phyloP scores from a whole-genome alignment of 2,888 invertebrate species.

The Cephus rjabovi region DNA sequence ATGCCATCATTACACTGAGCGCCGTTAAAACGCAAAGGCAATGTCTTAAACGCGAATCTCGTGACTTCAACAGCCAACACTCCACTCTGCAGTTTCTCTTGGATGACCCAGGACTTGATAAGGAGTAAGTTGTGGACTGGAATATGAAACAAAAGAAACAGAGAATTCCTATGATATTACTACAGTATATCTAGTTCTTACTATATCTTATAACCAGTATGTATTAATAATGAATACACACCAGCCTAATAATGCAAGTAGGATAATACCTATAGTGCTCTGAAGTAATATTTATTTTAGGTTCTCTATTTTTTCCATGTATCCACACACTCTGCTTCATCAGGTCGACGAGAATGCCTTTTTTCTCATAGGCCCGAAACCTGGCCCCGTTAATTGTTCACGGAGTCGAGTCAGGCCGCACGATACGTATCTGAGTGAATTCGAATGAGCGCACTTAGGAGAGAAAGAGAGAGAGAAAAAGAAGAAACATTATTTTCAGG shows the following conservation, averaged over 20 bases:
- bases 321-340: not conserved
- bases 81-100: constrained; percentile 11
- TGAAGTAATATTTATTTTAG: not conserved
- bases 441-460: constrained; percentile 35
- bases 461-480: constrained; percentile 20
- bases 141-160: not conserved
- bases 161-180: not conserved
- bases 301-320: not conserved
- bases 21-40: constrained; percentile 39
- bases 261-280: not conserved
- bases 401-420: constrained; percentile 39
- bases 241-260: not conserved
- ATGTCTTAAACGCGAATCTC: constrained; percentile 23
- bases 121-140: not conserved
- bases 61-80: not conserved
- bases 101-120: constrained; percentile 9
- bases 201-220: not conserved
- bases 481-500: constrained; percentile 41
- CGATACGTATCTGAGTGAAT: constrained; percentile 49
- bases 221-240: not conserved
- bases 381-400: constrained; percentile 55
- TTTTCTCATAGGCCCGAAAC: constrained; percentile 40
- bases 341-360: not conserved
- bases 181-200: not conserved
- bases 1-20: constrained; percentile 45